A percentile compares a stretch with the other conserved stretches of the same genome.
phyloP scores from a whole-genome alignment of 2,113 vertebrate genomes.

The Ptilorrhoa leucosticta region DNA sequence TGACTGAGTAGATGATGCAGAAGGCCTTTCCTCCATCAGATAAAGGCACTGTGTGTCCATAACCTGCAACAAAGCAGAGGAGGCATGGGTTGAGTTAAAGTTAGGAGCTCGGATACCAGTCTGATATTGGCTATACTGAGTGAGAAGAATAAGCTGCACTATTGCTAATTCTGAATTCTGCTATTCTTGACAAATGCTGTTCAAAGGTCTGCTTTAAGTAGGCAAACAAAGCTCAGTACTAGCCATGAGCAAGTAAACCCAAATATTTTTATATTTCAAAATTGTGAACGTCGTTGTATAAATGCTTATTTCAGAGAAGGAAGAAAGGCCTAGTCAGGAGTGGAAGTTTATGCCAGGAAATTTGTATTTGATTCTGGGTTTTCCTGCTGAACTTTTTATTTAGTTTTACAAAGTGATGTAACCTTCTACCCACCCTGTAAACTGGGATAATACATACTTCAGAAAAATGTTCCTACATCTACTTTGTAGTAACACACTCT shows the following conservation, averaged over 20 bases:
- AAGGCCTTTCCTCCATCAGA: constrained; percentile 95
- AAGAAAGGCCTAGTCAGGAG: not conserved
- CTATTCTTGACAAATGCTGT: not conserved
- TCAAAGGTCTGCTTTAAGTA: not conserved
- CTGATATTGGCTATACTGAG: not conserved
- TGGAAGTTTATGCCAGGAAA: not conserved
- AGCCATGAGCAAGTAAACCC: not conserved
- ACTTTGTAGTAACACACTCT: not conserved
- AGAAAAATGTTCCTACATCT: not conserved
- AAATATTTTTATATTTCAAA: not conserved
- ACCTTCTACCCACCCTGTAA: not conserved
- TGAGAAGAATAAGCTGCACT: not conserved
- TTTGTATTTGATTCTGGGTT: not conserved
- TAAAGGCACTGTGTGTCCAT: constrained; percentile 93
- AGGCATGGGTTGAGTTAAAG: not conserved
- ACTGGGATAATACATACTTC: not conserved
- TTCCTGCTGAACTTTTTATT: not conserved
- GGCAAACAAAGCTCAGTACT: not conserved
- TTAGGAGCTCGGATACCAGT: not conserved
- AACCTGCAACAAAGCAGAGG: constrained; percentile 74
- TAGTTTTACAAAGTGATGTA: not conserved
- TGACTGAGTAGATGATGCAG: constrained; percentile 93
- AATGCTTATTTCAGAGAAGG: not conserved
- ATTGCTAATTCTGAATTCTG: not conserved
- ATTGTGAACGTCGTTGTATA: fast-evolving